A percentile compares a stretch with the other conserved stretches of the same genome.
These are phyloP conservation scores for Drosophila subquinaria DNA, from an alignment of 2,888 invertebrate genomes.

Conservation along the genomic window DNA sequence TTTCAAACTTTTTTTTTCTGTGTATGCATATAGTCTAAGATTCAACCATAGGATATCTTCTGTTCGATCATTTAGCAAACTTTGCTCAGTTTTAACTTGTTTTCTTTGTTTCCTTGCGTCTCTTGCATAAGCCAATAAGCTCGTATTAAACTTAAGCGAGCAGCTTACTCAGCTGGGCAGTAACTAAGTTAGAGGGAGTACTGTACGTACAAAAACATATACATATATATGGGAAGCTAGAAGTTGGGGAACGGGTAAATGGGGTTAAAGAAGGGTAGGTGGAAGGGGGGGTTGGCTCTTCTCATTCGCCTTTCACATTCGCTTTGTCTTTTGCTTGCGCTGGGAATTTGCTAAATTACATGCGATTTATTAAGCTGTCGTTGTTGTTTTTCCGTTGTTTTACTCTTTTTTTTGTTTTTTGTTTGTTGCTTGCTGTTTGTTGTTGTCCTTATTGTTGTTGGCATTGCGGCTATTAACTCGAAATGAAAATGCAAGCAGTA, in stretches of 20 bases:
- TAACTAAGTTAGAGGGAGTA: conserved; percentile 9
- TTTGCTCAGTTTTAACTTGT: background rate
- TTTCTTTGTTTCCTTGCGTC: conserved; percentile 22
- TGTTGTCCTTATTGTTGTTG: conserved; percentile 46
- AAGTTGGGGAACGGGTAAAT: background rate
- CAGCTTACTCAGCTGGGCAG: conserved; percentile 32
- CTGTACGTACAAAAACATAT: background rate
- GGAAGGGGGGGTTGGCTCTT: background rate
- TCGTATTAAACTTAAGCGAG: conserved; percentile 70
- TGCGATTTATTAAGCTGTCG: conserved; percentile 57
- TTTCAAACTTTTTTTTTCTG: no score
- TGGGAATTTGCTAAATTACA: conserved; percentile 60
- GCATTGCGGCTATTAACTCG: conserved; percentile 67
- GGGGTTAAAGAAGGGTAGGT: background rate
- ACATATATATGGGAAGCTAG: background rate
- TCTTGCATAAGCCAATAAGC: conserved; percentile 72
- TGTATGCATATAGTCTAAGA: no score
- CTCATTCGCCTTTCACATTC: conserved; percentile 44
- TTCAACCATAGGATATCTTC: background rate
- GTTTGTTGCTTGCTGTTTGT: conserved; percentile 1
- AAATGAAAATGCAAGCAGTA: conserved; percentile 62
- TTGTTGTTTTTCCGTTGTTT: conserved; percentile 21
- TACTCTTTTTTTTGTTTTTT: background rate
- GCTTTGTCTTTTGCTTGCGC: conserved; percentile 43
- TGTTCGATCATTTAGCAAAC: background rate